Base-by-base conservation (phyloP, 2,113 vertebrate genomes). In the Dicentrarchus labrax region DNA sequence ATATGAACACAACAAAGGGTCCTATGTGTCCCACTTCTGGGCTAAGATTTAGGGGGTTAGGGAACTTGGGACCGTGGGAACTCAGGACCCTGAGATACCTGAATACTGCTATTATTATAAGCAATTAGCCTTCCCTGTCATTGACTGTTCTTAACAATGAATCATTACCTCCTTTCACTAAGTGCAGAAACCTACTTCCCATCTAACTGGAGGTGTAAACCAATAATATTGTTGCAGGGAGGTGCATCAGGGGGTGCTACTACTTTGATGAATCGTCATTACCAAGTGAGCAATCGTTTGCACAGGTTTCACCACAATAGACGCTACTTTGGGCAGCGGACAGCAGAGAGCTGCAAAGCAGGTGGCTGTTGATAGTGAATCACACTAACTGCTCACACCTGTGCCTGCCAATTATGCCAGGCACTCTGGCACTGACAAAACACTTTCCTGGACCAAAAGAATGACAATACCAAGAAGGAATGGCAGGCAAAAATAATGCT, bases 71-170 rank as follows among this genome's bases (percentile, higher is more conserved):
- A 30, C 2, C 4, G 30, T 30, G 30, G 30, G 30, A 30, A 30
- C 30, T 30, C 4, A 30, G 30, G 30, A 30, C 30, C 30, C 30
- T 30, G 30, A 30, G 30, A 30, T 36, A 72, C 22, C 21, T 69
- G 17, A 82, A 83, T 13, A 36, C 65, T 56, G 61, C 47, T 15
- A 48, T 78, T 59, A 82, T 2, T 59, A 69, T 56, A 72, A 73
- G 61, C 65, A 83, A 80, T 84, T 80, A 76, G 88, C 86, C 47
- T 69, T 45, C 41, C 69, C 51, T 78, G 53, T 82, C 76, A 85
- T 5, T 69, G n/a, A 60, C 56, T 67, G 9, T 30, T 88, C 61
- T 41, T 22, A 64, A 82, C 22, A 83, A 88, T 76, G 66, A 72
- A 68, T 83, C 45, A 73, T 74, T 72, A 45, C 39, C 50, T 65